Base-by-base conservation (phyloP, 2,888 invertebrate species). In the Andrena bucephala region DNA sequence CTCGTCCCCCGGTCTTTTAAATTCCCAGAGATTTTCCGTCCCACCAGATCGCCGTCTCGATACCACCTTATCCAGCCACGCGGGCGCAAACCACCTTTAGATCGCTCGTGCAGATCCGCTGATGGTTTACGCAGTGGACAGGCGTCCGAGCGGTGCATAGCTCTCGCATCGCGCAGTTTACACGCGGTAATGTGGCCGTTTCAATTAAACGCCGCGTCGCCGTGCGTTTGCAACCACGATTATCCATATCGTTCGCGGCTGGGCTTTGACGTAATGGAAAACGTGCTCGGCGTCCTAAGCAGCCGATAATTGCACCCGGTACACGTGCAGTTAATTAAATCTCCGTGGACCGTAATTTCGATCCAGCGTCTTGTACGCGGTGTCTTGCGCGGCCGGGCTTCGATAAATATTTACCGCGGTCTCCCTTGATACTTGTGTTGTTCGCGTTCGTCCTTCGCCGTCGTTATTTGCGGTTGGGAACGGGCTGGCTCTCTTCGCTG, bases 241-340 rank as follows among this genome's bases (percentile, higher is more conserved):
- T 54, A 29, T 42, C 20, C 33, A 20, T 62, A 68, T 69, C 29
- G 36, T 75, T 16, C 36, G n/a, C 48, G 20, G 60, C 13, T 60
- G 24, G 29, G 68, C 42, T 20, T 59, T 57, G 74, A 48, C 7
- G 59, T 20, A 29, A 48, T 7, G 6, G 6, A 65, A 62, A 52
- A 13, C 2, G n/a, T n/a, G 6, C 10, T 16, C n/a, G 24, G n/a
- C n/a, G 63, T 50, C 4, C 36, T 63, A 24, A 63, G 13, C 36
- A 42, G 20, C 16, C 24, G 31, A 59, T 48, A 31, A 59, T 36
- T 59, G 20, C 31, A 16, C 8, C 6, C 24, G 42, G 13, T 42
- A 63, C 33, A 31, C n/a, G 63, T 10, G 24, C 48, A 10, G 66
- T 59, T 66, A 66, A 66, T 73, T 73, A 73, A 66, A 54, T 59